A percentile compares a stretch with the other conserved stretches of the same genome.
Evolutionary conservation across 2,888 invertebrate species (phyloP).

Genomic region (Schrankia costaestrigalis): DNA sequence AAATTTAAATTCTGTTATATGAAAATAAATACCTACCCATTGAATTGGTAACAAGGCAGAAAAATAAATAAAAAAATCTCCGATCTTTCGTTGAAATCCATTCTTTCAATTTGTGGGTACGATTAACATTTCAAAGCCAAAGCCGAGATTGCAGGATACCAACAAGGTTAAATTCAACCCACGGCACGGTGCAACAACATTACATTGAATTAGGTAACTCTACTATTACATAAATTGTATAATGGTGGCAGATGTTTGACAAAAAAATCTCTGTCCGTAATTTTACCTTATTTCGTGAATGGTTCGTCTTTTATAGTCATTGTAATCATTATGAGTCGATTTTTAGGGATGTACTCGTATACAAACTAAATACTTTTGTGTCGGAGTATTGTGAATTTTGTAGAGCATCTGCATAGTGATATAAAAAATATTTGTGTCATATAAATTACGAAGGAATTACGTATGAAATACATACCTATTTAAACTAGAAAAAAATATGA

Average conservation of each 20-base stretch:
- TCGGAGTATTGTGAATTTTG: not conserved
- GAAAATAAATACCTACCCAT: too few species aligned
- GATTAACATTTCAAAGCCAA: too few species aligned
- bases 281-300: conserved; percentile 19
- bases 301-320: conserved; percentile 13
- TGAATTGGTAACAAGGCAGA: too few species aligned
- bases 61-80: too few species aligned
- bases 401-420: conserved; percentile 3
- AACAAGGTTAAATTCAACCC: conserved; percentile 25
- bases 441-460: too few species aligned
- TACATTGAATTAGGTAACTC: conserved; percentile 32
- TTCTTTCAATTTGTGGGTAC: too few species aligned
- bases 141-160: conserved; percentile 37
- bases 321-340: not conserved
- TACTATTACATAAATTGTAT: conserved; percentile 30
- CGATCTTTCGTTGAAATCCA: too few species aligned
- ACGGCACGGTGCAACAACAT: conserved; percentile 17
- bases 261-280: conserved; percentile 22
- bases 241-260: conserved; percentile 42
- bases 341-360: conserved; percentile 1
- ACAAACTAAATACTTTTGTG: conserved; percentile 2
- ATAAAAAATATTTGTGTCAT: too few species aligned
- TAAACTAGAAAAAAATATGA: too few species aligned
- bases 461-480: too few species aligned
- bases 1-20: too few species aligned